These are phyloP conservation scores for Ommatoiulus sabulosus DNA, from an alignment of 2,888 invertebrate species.

Conservation along the genomic window DNA sequence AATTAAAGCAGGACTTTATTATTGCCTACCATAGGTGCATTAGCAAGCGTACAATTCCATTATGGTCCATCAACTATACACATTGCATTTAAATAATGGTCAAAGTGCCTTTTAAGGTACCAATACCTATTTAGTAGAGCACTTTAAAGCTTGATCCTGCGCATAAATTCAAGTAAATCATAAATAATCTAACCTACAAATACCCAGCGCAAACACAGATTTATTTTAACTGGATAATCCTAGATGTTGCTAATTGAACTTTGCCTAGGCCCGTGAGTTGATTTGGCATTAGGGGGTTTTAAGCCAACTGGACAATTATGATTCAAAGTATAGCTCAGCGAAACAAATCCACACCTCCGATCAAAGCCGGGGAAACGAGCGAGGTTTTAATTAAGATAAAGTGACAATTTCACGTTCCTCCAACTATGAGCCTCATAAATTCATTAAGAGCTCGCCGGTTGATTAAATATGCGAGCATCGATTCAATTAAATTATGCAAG, in stretches of 20 bases:
- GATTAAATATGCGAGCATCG: constrained; percentile 17
- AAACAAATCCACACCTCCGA: neutral
- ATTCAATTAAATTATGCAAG: constrained; percentile 39
- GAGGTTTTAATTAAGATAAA: constrained; percentile 1
- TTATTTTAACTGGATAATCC: neutral
- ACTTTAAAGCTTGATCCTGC: too few species aligned
- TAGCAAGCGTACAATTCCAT: too few species aligned
- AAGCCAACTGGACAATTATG: neutral
- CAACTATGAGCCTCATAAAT: neutral
- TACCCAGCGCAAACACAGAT: neutral
- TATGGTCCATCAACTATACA: too few species aligned
- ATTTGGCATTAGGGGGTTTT: neutral
- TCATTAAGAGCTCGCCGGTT: neutral
- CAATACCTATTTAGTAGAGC: too few species aligned
- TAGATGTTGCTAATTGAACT: neutral
- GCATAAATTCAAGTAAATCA: neutral
- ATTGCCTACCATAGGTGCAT: too few species aligned
- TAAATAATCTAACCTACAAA: neutral
- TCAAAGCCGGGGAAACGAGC: neutral
- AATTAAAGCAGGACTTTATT: too few species aligned
- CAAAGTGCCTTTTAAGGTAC: too few species aligned
- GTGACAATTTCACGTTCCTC: neutral
- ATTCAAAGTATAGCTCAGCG: neutral
- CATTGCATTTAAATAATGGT: too few species aligned
- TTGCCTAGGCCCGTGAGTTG: neutral